phyloP scores from a whole-genome alignment of 2,888 invertebrate species.

The Athalia circularis region DNA sequence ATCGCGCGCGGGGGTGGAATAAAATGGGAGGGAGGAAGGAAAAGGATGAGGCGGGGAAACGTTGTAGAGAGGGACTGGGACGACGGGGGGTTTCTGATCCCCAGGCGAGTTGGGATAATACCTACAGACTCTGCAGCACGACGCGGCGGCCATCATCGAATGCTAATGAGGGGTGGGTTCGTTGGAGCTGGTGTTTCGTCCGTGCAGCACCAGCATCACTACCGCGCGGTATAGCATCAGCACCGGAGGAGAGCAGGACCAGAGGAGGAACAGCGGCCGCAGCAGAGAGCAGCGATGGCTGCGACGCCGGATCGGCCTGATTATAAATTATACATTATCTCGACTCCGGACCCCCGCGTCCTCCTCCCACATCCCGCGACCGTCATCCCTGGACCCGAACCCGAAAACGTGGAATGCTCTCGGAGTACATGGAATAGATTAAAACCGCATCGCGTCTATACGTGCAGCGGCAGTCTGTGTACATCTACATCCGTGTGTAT shows the following conservation, averaged over 20 bases:
- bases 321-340: constrained; percentile 71
- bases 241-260: constrained; percentile 39
- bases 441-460: constrained; percentile 22
- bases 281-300: constrained; percentile 50
- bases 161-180: constrained; percentile 73
- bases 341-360: constrained; percentile 44
- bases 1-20: constrained; percentile 40
- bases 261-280: constrained; percentile 52
- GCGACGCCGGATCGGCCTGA: constrained; percentile 69
- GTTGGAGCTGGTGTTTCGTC: constrained; percentile 58
- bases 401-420: constrained; percentile 41
- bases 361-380: constrained; percentile 24
- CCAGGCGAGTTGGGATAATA: constrained; percentile 64
- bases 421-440: constrained; percentile 38
- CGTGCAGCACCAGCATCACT: constrained; percentile 53
- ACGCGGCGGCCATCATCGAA: constrained; percentile 73
- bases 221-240: background rate
- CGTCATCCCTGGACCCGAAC: constrained; percentile 48
- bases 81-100: constrained; percentile 51
- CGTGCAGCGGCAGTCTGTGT: background rate
- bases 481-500: background rate
- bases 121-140: constrained; percentile 67
- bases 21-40: constrained; percentile 31
- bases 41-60: constrained; percentile 34
- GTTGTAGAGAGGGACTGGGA: constrained; percentile 34